Base-by-base conservation (phyloP, 2,888 invertebrate genomes). In the Calameuta idolon region DNA sequence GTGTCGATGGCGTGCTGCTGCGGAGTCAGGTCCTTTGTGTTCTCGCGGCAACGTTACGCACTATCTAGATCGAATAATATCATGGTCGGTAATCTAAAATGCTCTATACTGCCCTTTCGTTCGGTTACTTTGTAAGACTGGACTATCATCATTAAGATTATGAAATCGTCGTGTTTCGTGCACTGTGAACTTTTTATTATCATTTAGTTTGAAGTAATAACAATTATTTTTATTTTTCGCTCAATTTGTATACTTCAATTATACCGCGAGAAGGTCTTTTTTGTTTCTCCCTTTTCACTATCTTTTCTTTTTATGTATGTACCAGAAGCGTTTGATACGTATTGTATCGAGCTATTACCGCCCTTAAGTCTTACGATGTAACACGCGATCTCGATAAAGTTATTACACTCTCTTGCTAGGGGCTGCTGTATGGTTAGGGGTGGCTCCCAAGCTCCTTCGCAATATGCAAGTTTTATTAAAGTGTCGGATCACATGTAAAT, bases 401-500 rank as follows among this genome's bases (percentile, higher is more conserved):
- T 78, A 79, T 81, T 79, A 79, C 77, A 73, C 77, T 79, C 69
- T 79, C 74, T 75, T 77, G 76, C 77, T 75, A 76, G 77, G 69
- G 74, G 76, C 78, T 79, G 79, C 81, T 78, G 80, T 81, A 76
- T 80, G 79, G 77, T 74, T 35, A 35, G 40, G 78, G 76, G 35
- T 73, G 78, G 69, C 71, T 68, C 76, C 75, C 74, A 75, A 71
- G 34, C 33, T 68, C 71, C 33, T 75, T 15, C 31, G 74, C n/a
- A 74, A 34, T 76, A 73, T 76, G 75, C 69, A 68, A 73, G 73
- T 73, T 34, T 75, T 71, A 74, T 77, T 74, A 69, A 34, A 68
- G 71, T 73, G 77, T 31, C 35, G 71, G 79, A 77, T 81, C 79
- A 81, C 75, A 77, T 80, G 77, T 80, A 75, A 73, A 79, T 82